Conservation (phyloP, 2,797 vertebrate species). For the Cirrhinus molitorella region DNA sequence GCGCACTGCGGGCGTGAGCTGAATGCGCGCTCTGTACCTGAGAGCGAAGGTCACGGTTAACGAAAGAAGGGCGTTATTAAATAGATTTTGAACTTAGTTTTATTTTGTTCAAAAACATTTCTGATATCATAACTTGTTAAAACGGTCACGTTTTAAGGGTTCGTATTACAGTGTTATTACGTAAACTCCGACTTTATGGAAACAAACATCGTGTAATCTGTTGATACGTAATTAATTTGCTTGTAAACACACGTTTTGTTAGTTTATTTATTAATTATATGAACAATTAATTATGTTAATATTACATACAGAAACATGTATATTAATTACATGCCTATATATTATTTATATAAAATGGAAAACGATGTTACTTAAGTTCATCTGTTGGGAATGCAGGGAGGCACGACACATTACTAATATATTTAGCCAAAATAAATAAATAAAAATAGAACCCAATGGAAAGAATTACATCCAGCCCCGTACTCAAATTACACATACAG, state of each 20-base stretch:
- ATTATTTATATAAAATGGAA: not conserved
- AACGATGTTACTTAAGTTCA: not conserved
- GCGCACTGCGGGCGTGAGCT: not conserved
- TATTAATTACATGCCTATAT: not conserved
- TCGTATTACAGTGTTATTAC: not conserved
- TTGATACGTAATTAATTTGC: not conserved
- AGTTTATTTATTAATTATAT: not conserved
- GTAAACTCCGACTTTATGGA: not conserved
- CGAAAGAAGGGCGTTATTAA: not conserved
- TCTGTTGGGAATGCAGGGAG: conserved; percentile 8
- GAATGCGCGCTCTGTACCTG: conserved; percentile 7
- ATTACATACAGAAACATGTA: not conserved
- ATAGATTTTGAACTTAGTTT: not conserved
- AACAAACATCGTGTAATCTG: not conserved
- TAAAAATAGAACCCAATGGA: conserved; percentile 3
- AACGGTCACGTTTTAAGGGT: not conserved
- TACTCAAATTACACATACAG: conserved; percentile 39
- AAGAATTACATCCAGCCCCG: not conserved
- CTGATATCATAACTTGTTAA: not conserved
- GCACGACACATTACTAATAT: not conserved
- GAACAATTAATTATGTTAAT: not conserved
- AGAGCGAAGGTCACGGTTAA: conserved; percentile 16
- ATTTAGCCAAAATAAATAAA: conserved; percentile 11
- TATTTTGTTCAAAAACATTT: not conserved
- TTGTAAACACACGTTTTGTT: not conserved